phyloP scores from a whole-genome alignment of 2,113 vertebrate species.

The Cyprinodon variegatus region DNA sequence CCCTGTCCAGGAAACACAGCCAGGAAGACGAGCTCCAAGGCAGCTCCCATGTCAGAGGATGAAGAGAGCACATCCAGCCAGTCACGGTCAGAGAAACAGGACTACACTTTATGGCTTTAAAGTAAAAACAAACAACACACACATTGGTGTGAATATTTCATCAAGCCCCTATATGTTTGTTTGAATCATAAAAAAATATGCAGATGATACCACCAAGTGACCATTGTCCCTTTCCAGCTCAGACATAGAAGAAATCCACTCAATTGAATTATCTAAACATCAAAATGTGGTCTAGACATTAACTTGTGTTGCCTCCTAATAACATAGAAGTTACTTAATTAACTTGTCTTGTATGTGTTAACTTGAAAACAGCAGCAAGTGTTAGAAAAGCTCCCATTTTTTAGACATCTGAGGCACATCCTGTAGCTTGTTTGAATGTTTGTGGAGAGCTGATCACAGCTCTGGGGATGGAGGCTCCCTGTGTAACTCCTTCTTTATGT shows the following conservation, averaged over 20 bases:
- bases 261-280: too few species aligned
- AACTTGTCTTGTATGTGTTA: background rate
- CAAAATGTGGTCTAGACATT: too few species aligned
- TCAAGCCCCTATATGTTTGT: background rate
- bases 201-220: too few species aligned
- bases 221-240: too few species aligned
- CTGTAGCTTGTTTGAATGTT: background rate
- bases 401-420: background rate
- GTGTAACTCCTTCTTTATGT: background rate
- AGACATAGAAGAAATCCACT: too few species aligned
- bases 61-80: too few species aligned
- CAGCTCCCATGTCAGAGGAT: too few species aligned
- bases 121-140: background rate
- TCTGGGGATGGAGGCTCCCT: background rate
- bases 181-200: background rate
- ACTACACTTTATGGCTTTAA: background rate
- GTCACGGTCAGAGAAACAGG: background rate
- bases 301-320: background rate
- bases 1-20: too few species aligned
- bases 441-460: background rate
- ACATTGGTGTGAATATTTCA: background rate
- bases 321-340: background rate
- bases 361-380: background rate
- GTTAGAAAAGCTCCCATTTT: background rate
- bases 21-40: too few species aligned